Conservation (phyloP, 2,888 invertebrate species). For the Mimachlamys varia region DNA sequence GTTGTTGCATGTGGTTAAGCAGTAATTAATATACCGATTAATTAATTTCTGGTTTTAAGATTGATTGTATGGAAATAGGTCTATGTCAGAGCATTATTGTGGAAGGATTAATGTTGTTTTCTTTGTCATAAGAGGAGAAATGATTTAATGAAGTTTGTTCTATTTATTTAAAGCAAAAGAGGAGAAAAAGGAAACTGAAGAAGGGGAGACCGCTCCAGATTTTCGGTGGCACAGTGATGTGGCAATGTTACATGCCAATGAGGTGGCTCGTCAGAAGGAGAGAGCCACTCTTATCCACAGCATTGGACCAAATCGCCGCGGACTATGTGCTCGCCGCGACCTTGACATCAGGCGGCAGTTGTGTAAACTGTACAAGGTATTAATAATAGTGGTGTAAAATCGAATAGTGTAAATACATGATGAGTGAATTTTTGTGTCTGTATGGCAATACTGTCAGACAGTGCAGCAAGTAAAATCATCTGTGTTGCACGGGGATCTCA, state of each 20-base stretch:
- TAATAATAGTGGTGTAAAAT: not conserved
- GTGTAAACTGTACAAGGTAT: conserved; percentile 77
- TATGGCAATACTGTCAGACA: too few relatives aligned
- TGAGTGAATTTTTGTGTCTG: too few relatives aligned
- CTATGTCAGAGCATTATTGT: too few relatives aligned
- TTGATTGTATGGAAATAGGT: too few relatives aligned
- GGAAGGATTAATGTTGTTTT: not conserved
- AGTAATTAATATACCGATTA: too few relatives aligned
- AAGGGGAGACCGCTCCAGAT: conserved; percentile 44
- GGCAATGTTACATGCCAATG: conserved; percentile 76
- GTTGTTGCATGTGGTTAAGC: too few relatives aligned
- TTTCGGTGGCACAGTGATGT: conserved; percentile 71
- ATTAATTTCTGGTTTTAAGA: too few relatives aligned
- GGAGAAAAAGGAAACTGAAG: conserved; percentile 40
- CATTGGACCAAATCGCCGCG: conserved; percentile 89
- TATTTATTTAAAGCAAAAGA: conserved; percentile 34
- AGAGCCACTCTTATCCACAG: conserved; percentile 85
- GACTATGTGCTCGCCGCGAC: conserved; percentile 91
- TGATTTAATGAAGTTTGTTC: too few relatives aligned
- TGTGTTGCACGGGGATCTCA: too few relatives aligned
- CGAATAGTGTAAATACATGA: too few relatives aligned
- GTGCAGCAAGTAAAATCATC: too few relatives aligned
- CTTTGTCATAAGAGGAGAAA: too few relatives aligned
- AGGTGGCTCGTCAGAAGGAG: conserved; percentile 70
- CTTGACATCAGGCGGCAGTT: conserved; percentile 86